These are phyloP conservation scores for Bimastos eiseni DNA, from an alignment of 2,888 invertebrate genomes.

Conservation along the genomic window DNA sequence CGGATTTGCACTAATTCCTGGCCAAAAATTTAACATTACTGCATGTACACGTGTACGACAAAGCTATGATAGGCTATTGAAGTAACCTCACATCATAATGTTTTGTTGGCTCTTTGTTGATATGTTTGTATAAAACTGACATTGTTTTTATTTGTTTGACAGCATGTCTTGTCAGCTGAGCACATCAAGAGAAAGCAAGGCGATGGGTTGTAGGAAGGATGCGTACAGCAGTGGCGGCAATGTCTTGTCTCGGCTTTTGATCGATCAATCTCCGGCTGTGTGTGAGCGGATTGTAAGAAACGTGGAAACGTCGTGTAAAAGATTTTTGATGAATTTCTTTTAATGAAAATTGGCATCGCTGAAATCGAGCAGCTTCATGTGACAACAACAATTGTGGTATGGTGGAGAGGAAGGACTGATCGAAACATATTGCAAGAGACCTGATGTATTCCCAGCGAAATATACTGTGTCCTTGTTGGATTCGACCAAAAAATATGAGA, in stretches of 20 bases:
- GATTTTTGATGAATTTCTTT: neutral
- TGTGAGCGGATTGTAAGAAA: neutral
- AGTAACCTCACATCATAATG: no score
- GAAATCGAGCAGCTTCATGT: neutral
- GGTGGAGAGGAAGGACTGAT: neutral
- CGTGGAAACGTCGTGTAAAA: neutral
- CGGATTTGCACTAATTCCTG: neutral
- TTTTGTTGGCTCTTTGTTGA: neutral
- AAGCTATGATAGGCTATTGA: no score
- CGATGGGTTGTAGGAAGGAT: neutral
- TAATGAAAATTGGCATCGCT: neutral
- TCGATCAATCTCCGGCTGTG: neutral
- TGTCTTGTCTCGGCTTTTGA: neutral
- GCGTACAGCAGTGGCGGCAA: neutral
- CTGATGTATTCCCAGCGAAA: no score
- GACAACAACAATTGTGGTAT: neutral
- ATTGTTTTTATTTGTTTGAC: neutral
- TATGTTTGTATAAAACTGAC: neutral
- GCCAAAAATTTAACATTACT: neutral
- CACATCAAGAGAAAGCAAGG: neutral
- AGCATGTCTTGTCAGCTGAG: slow-evolving; percentile 26
- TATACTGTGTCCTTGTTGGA: no score
- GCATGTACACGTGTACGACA: no score
- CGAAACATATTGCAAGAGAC: no score
- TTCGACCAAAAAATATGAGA: no score